A percentile compares a stretch with the other conserved stretches of the same genome.
These are phyloP conservation scores for Dendrolimus kikuchii DNA, from an alignment of 1,140 invertebrate species.

Conservation along the genomic window DNA sequence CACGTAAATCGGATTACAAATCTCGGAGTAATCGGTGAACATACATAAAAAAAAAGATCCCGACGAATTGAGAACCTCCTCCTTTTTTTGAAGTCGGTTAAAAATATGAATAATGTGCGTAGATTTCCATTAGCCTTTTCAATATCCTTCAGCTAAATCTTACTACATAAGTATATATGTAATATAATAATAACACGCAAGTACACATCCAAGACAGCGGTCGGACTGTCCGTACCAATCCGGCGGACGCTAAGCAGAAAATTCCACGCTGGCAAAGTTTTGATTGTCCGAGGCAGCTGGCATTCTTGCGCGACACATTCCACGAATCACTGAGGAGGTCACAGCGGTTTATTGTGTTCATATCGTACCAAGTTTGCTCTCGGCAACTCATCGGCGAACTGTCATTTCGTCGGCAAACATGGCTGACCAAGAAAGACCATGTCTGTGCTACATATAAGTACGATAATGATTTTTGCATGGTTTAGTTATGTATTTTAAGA, in stretches of 20 bases:
- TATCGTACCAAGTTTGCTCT: slow-evolving; percentile 47
- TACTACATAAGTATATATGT: slow-evolving; percentile 1
- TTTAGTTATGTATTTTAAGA: no score
- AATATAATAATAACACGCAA: neutral
- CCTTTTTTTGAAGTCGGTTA: no score
- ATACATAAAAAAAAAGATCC: no score
- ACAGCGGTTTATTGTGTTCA: slow-evolving; percentile 59
- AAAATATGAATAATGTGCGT: no score
- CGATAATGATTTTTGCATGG: no score
- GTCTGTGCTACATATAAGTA: no score
- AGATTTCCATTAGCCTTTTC: no score
- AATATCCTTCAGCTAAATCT: no score
- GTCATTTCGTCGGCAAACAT: slow-evolving; percentile 26
- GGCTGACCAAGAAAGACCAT: no score
- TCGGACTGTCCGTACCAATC: slow-evolving; percentile 45
- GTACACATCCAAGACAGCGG: slow-evolving; percentile 15
- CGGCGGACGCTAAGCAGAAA: slow-evolving; percentile 59
- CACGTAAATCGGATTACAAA: no score
- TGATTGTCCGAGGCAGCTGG: slow-evolving; percentile 64
- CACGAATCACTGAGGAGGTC: slow-evolving; percentile 36
- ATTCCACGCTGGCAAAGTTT: slow-evolving; percentile 58
- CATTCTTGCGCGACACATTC: slow-evolving; percentile 60
- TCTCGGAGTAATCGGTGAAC: no score
- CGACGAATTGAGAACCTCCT: no score
- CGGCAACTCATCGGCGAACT: slow-evolving; percentile 42